phyloP scores from a whole-genome alignment of 2,888 invertebrate genomes.

The Celastrina argiolus region DNA sequence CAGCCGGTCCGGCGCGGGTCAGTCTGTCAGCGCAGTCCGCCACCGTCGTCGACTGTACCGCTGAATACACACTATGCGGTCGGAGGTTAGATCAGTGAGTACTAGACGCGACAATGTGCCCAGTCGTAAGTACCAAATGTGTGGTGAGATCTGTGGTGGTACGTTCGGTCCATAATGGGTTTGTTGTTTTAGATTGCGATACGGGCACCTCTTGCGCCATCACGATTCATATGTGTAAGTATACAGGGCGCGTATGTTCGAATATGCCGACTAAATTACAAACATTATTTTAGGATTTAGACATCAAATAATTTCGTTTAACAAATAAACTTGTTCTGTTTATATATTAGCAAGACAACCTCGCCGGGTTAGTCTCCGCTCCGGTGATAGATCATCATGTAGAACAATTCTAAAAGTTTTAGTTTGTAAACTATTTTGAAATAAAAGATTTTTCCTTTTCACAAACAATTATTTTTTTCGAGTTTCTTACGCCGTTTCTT shows the following conservation, averaged over 20 bases:
- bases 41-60: slow-evolving; percentile 49
- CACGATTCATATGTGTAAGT: slow-evolving; percentile 76
- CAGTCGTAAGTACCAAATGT: slow-evolving; percentile 61
- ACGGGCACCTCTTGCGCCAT: slow-evolving; percentile 74
- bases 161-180: slow-evolving; percentile 34
- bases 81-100: slow-evolving; percentile 57
- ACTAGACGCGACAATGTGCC: slow-evolving; percentile 69
- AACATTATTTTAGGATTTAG: neutral
- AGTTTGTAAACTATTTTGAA: no score
- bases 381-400: no score
- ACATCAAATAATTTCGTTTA: neutral
- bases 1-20: slow-evolving; percentile 65
- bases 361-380: no score
- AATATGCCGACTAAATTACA: neutral
- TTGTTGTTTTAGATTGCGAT: slow-evolving; percentile 72
- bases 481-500: no score
- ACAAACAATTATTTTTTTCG: no score
- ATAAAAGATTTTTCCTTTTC: no score
- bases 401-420: no score
- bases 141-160: slow-evolving; percentile 25
- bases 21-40: slow-evolving; percentile 63
- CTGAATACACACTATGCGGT: slow-evolving; percentile 48
- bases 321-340: neutral
- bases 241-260: slow-evolving; percentile 31
- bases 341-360: no score